phyloP scores from a whole-genome alignment of 2,113 vertebrate genomes.

The Nansenia antarctica region DNA sequence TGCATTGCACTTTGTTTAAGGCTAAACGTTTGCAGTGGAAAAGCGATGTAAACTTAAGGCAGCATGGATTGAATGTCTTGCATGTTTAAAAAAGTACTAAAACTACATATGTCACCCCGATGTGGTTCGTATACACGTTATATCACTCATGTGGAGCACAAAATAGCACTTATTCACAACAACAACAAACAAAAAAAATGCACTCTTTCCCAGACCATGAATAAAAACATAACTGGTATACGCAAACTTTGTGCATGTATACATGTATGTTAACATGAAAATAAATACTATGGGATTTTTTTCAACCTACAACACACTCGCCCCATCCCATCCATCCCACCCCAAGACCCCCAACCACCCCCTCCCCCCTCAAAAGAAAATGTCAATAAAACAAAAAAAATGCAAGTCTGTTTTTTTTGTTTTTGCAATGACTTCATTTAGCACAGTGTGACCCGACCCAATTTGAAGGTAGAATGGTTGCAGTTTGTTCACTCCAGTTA shows the following conservation, averaged over 20 bases:
- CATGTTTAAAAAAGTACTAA: constrained; percentile 57
- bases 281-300: constrained; percentile 38
- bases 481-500: constrained; percentile 74
- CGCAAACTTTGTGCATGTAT: constrained; percentile 43
- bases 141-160: constrained; percentile 29
- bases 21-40: constrained; percentile 86
- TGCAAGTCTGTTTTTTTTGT: constrained; percentile 26
- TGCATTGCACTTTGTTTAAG: constrained; percentile 85
- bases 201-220: constrained; percentile 57
- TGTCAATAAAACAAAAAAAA: constrained; percentile 46
- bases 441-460: constrained; percentile 90
- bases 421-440: constrained; percentile 61
- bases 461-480: constrained; percentile 89
- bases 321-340: constrained; percentile 28
- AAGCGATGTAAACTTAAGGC: constrained; percentile 93
- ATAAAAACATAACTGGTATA: constrained; percentile 59
- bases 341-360: constrained; percentile 35
- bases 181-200: constrained; percentile 39
- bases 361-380: too few species aligned
- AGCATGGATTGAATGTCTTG: constrained; percentile 80
- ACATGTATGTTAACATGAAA: constrained; percentile 43
- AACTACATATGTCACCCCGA: constrained; percentile 47
- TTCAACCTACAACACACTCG: constrained; percentile 25
- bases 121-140: constrained; percentile 10
- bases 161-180: constrained; percentile 11